phyloP scores from a whole-genome alignment of 1,140 invertebrate species.

The Drosophila littoralis region DNA sequence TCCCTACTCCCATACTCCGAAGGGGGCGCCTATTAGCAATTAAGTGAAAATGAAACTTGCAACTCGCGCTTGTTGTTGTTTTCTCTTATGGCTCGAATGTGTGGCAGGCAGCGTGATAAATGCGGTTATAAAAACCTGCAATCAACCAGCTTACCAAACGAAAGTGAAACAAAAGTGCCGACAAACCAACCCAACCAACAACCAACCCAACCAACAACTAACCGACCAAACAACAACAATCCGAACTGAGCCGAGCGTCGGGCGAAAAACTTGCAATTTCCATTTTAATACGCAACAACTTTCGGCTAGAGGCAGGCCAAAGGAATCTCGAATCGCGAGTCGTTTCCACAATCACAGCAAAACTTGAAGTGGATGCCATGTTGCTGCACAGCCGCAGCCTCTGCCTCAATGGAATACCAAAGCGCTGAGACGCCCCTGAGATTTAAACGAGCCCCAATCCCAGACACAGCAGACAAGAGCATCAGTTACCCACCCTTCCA shows the following conservation, averaged over 20 bases:
- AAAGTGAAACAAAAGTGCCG: slow-evolving; percentile 81
- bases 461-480: slow-evolving; percentile 10
- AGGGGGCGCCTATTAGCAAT: slow-evolving; percentile 26
- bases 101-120: slow-evolving; percentile 76
- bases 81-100: slow-evolving; percentile 66
- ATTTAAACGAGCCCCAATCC: slow-evolving; percentile 27
- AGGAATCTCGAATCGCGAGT: slow-evolving; percentile 31
- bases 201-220: not conserved
- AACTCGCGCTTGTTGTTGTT: slow-evolving; percentile 8
- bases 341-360: slow-evolving; percentile 20
- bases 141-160: slow-evolving; percentile 69
- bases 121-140: slow-evolving; percentile 74
- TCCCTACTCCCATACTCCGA: not conserved
- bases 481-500: slow-evolving; percentile 1
- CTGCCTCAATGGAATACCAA: slow-evolving; percentile 51
- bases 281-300: slow-evolving; percentile 83
- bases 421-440: slow-evolving; percentile 48
- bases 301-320: slow-evolving; percentile 77
- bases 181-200: slow-evolving; percentile 22
- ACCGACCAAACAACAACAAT: slow-evolving; percentile 23
- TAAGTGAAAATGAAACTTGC: slow-evolving; percentile 71
- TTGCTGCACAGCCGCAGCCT: slow-evolving; percentile 3
- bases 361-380: slow-evolving; percentile 33
- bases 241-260: slow-evolving; percentile 31
- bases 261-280: slow-evolving; percentile 80